Percentiles rank a stretch among this genome's conserved stretches.
Conservation (phyloP, 2,888 invertebrate species). For the Cyclophora punctaria region DNA sequence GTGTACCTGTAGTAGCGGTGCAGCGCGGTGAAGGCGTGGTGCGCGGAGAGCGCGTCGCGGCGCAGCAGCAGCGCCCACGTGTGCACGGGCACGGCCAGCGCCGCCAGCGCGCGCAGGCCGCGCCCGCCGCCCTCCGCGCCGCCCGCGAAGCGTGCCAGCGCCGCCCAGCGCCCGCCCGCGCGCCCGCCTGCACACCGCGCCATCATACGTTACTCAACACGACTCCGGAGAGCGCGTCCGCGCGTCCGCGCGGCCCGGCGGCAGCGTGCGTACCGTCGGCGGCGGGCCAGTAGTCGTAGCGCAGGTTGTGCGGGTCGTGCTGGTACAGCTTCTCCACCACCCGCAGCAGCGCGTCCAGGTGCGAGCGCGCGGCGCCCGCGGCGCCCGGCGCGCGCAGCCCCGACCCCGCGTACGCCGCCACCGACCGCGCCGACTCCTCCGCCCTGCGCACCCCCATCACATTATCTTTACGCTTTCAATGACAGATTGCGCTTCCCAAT, state of each 20-base stretch:
- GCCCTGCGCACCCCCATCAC: conserved; percentile 65
- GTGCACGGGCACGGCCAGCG: conserved; percentile 83
- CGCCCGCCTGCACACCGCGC: not conserved
- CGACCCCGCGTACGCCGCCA: conserved; percentile 81
- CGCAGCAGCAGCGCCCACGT: conserved; percentile 77
- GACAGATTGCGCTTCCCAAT: no score
- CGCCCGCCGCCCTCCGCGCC: conserved; percentile 86
- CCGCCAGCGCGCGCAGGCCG: conserved; percentile 89
- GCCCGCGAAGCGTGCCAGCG: conserved; percentile 90
- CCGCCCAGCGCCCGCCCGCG: conserved; percentile 26
- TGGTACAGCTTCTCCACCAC: conserved; percentile 86
- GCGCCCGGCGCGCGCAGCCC: conserved; percentile 73
- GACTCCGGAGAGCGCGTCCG: conserved; percentile 83
- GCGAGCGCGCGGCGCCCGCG: conserved; percentile 68
- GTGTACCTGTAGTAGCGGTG: conserved; percentile 79
- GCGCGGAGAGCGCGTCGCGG: conserved; percentile 54
- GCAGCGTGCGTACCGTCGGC: conserved; percentile 46
- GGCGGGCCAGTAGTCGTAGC: conserved; percentile 89
- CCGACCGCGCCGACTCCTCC: conserved; percentile 90
- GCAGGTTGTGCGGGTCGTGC: conserved; percentile 82
- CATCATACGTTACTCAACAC: no score
- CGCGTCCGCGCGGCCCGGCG: conserved; percentile 78
- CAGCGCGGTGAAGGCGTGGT: conserved; percentile 76
- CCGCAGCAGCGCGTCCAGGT: conserved; percentile 89
- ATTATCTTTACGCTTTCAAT: no score